Evolutionary conservation across 1,140 invertebrate genomes (phyloP), one percentile per base, ranked within the genome.

Genomic region (Liolophura sinensis): DNA sequence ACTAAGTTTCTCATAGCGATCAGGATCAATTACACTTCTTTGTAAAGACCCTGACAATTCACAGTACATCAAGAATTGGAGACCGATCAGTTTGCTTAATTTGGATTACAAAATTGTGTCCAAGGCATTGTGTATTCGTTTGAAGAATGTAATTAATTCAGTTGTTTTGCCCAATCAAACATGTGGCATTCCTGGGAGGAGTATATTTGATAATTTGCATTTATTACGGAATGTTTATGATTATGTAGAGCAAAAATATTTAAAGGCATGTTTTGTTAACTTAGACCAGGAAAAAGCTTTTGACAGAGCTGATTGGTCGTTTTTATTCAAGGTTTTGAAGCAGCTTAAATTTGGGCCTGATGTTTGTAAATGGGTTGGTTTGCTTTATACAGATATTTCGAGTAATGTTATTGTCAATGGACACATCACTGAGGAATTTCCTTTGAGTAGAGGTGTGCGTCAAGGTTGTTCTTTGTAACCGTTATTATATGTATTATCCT

Each of bases 401-500:
- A 46, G 25, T 52, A 25, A 11, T 15, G 40, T 62, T 62, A 62
- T 52, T n/a, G 40, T 52, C 27, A 62, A 62, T 27, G 24, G 47
- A 24, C 50, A 62, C 18, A 15, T 52, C 48, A 25, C 79, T 0
- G 64, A 72, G 0, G 63, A 56, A 0, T 74, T 82, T 31, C 25
- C 40, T 3, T 68, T 82, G 15, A n/a, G 20, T n/a, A n/a, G n/a
- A n/a, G n/a, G n/a, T 18, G 78, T 85, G 0, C 65, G 67, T 7
- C 82, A 85, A 64, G 80, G 83, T 12, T 80, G 77, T 62, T 62
- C 75, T 74, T 0, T 60, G n/a, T n/a, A n/a, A n/a, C n/a, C n/a
- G n/a, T n/a, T 82, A 0, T 62, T 82, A 0, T 86, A 85, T 67
- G 82, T 83, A 60, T 55, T 86, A 0, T 75, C 74, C 0, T 64